Evolutionary conservation across 2,888 invertebrate genomes (phyloP).

Genomic region (Clostera curtula): DNA sequence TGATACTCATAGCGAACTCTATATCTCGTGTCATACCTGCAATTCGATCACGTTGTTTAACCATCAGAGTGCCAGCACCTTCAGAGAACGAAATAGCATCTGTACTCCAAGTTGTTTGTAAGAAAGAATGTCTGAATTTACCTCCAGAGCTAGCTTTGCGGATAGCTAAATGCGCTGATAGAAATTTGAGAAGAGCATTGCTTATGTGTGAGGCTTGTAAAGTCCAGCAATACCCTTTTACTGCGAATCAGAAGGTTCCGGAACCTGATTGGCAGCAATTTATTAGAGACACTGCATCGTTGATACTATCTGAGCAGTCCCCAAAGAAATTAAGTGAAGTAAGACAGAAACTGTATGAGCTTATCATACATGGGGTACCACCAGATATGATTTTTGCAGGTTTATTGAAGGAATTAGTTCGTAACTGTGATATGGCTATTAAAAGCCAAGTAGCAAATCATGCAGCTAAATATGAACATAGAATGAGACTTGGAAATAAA

Average conservation of each 20-base stretch:
- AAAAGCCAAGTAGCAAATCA: slow-evolving; percentile 89
- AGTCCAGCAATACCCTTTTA: slow-evolving; percentile 93
- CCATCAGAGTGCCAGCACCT: slow-evolving; percentile 94
- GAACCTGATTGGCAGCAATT: slow-evolving; percentile 96
- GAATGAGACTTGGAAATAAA: slow-evolving; percentile 93
- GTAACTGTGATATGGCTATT: slow-evolving; percentile 92
- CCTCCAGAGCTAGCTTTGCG: slow-evolving; percentile 84
- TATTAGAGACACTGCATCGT: slow-evolving; percentile 88
- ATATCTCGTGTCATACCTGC: slow-evolving; percentile 98
- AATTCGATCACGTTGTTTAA: slow-evolving; percentile 94
- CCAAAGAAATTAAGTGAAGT: slow-evolving; percentile 89
- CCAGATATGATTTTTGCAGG: slow-evolving; percentile 93
- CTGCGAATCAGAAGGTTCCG: slow-evolving; percentile 83
- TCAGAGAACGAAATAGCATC: slow-evolving; percentile 81
- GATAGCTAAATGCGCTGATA: slow-evolving; percentile 85
- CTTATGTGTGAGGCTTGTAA: slow-evolving; percentile 95
- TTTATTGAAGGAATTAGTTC: slow-evolving; percentile 86
- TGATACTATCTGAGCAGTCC: slow-evolving; percentile 90
- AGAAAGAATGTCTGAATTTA: slow-evolving; percentile 86
- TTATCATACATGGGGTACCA: slow-evolving; percentile 95
- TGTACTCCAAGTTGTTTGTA: slow-evolving; percentile 80
- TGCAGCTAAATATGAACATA: slow-evolving; percentile 94
- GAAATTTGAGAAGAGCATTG: slow-evolving; percentile 94
- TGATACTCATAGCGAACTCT: slow-evolving; percentile 95
- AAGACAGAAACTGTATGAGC: slow-evolving; percentile 91